phyloP scores from a whole-genome alignment of 2,797 vertebrate genomes.

The Melanotaenia trifasciata region DNA sequence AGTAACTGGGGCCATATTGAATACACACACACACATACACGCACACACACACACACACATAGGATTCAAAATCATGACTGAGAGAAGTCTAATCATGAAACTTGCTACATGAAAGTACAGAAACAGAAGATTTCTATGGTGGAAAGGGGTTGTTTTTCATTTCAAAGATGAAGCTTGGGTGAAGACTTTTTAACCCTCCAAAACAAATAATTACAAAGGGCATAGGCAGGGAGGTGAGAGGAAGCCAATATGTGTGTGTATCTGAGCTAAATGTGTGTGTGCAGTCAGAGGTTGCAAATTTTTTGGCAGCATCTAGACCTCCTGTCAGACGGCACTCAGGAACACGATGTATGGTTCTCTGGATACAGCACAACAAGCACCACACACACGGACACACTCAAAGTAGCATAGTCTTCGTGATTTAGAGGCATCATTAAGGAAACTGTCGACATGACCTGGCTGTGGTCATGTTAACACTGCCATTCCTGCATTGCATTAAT shows the following conservation, averaged over 20 bases:
- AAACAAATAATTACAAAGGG: slow-evolving; percentile 9
- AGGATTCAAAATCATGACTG: too few species aligned
- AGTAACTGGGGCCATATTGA: too few species aligned
- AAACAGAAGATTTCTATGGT: too few species aligned
- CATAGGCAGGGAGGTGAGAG: background rate
- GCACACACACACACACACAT: too few species aligned
- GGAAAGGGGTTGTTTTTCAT: background rate
- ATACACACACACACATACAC: too few species aligned
- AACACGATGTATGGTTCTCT: slow-evolving; percentile 59
- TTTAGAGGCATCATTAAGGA: slow-evolving; percentile 39
- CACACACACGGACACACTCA: slow-evolving; percentile 11
- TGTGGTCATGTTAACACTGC: slow-evolving; percentile 23
- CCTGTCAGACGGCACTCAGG: slow-evolving; percentile 64
- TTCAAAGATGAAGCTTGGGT: background rate
- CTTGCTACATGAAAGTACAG: too few species aligned
- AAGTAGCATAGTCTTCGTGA: slow-evolving; percentile 21
- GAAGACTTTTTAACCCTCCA: background rate
- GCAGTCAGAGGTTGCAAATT: slow-evolving; percentile 59
- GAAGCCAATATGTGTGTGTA: background rate
- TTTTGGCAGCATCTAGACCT: slow-evolving; percentile 62
- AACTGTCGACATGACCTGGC: slow-evolving; percentile 15
- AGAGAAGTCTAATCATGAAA: too few species aligned
- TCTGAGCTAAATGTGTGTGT: slow-evolving; percentile 1
- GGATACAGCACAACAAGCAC: slow-evolving; percentile 53
- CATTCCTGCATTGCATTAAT: slow-evolving; percentile 26